Evolutionary conservation across 2,113 vertebrate species (phyloP), one percentile per base, ranked within the genome.

Genomic region (Amblyopsis rosae): DNA sequence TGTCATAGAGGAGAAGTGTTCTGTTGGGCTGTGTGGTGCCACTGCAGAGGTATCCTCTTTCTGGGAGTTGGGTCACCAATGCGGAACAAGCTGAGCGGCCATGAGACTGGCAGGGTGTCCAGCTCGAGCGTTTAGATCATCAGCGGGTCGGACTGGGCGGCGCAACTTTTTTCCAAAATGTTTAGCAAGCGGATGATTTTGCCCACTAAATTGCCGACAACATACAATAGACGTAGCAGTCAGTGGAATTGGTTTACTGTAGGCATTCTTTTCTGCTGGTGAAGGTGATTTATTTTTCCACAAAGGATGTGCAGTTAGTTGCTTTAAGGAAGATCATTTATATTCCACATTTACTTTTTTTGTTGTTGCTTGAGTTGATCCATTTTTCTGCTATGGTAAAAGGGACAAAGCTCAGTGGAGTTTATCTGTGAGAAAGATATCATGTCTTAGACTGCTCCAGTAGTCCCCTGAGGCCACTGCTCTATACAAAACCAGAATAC

Each of bases 1-100:
- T 66, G 73, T 73, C 72, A 80, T 67, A 59, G 41, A 84, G 78
- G 63, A 85, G 51, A 45, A 76, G 74, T 83, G 81, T 82, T 77
- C 75, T 78, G 60, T 80, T 70, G 73, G 80, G 76, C 77, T 59
- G 51, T 80, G 72, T 74, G 65, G 77, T 69, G 74, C 86, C 68
- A 78, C 71, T 58, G 82, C 83, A 85, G 69, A 79, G 65, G 77
- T 65, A 41, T 79, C 67, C 70, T 70, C 66, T 82, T 69, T 71
- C 73, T 66, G 77, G 61, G 62, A 85, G 61, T 59, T 46, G 72
- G 74, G 74, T 69, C 83, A 81, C 73, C 46, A 12, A 26, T 65
- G 66, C 4, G 26, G 83, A 75, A 86, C 76, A 83, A 74, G 82
- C 70, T 76, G 74, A 70, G 54, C 15, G 56, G 62, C 26, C 61